Conservation (phyloP, 2,888 invertebrate genomes). For the Lasiommata megera region DNA sequence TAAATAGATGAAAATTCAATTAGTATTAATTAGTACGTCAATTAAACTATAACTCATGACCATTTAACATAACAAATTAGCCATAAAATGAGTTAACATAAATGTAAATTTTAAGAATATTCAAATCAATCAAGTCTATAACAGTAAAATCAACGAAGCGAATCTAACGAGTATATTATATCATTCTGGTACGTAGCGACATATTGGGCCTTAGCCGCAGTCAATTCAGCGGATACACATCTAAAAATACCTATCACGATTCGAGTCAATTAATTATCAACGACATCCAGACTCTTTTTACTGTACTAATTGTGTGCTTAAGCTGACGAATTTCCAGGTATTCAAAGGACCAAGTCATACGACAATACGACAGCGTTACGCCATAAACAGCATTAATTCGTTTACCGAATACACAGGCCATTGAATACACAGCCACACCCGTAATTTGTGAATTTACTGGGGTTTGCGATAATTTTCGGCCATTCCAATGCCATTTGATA, state of each 20-base stretch:
- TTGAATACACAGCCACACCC: constrained; percentile 60
- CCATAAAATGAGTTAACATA: constrained; percentile 22
- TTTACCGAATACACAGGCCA: constrained; percentile 53
- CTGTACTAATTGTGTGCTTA: background rate
- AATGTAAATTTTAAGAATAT: background rate
- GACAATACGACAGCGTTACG: constrained; percentile 31
- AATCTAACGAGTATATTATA: constrained; percentile 11
- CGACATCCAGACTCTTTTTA: background rate
- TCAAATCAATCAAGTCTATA: background rate
- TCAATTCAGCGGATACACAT: constrained; percentile 11
- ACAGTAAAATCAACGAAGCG: constrained; percentile 9
- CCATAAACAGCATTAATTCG: constrained; percentile 55
- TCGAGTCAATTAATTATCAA: constrained; percentile 13
- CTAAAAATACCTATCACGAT: constrained; percentile 26
- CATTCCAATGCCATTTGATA: background rate
- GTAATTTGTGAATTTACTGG: constrained; percentile 39
- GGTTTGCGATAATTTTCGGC: constrained; percentile 10
- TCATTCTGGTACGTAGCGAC: constrained; percentile 6
- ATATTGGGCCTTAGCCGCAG: constrained; percentile 13
- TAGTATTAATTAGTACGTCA: background rate
- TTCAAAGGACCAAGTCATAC: no score
- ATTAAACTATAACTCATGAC: constrained; percentile 35
- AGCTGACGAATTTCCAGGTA: background rate
- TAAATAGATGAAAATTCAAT: background rate
- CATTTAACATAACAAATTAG: constrained; percentile 44